Base-by-base conservation (phyloP, 2,797 vertebrate genomes). In the Microchirus variegatus region DNA sequence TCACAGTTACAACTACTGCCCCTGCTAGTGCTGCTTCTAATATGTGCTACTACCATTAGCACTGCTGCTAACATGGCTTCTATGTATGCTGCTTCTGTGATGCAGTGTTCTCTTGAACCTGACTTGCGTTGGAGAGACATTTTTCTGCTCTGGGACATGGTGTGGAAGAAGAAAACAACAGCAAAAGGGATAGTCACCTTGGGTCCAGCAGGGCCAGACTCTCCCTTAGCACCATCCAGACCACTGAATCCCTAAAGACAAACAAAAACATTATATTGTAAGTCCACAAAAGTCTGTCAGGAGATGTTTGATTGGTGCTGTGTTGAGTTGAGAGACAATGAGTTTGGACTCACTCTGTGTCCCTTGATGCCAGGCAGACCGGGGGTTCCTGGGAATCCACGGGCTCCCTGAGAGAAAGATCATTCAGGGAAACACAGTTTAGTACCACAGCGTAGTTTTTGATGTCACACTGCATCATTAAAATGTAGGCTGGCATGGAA, bases 301-400 rank as follows among this genome's bases (percentile, higher is more conserved):
- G 2, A 56, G 26, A 56, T 8, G 49, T 10, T 17, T 12, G 5
- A 38, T 43, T 12, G 44, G 19, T 10, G 46, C 36, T 18, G 13
- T 41, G 7, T 18, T 42, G 4, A 48, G 14, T 0, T 0, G 1
- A 6, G 15, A 9, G 8, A 14, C 19, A 11, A 1, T 1, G 10
- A 31, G 43, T 17, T 53, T 9, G 2, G 45, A 94, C 97, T 98
- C 81, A 99, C 97, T 92, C 97, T 94, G 94, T 99, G 97, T 93
- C 97, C 97, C 93, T 99, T 99, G 94, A 98, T 96, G 78, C 97
- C 97, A 5, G 97, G 97, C 62, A 99, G 93, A 56, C 97, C 97
- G 1, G 97, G 97, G 53, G 97, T 99, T 95, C 97, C 97, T 8
- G 97, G 97, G 90, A 99, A 95, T 82, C 97, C 97, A 80, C 97